Conservation (phyloP, 2,113 vertebrate species). For the Pteruthius melanotis region DNA sequence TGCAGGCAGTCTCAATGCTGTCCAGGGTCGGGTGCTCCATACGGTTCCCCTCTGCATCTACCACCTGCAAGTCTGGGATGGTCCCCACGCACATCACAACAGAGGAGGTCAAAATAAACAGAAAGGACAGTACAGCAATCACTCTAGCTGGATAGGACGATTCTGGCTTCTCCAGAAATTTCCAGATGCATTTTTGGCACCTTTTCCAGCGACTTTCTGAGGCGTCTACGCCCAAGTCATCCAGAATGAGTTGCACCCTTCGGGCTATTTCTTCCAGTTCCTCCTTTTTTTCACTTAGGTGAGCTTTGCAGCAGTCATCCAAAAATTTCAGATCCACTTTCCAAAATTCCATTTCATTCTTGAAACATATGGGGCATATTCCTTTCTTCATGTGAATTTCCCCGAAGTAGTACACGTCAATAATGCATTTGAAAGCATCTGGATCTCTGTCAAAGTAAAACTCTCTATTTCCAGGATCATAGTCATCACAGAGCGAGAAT, state of each 20-base stretch:
- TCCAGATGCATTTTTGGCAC: conserved; percentile 89
- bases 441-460: conserved; percentile 98
- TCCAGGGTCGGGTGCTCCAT: conserved; percentile 90
- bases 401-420: conserved; percentile 91
- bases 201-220: conserved; percentile 79
- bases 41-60: conserved; percentile 83
- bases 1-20: conserved; percentile 91
- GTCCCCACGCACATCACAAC: conserved; percentile 95
- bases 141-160: conserved; percentile 87
- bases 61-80: conserved; percentile 91
- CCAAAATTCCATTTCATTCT: conserved; percentile 98
- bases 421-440: conserved; percentile 92
- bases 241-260: conserved; percentile 90
- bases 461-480: conserved; percentile 88
- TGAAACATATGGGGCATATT: conserved; percentile 96
- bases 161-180: conserved; percentile 93
- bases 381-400: conserved; percentile 96
- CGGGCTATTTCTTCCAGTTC: conserved; percentile 91
- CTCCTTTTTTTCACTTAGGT: conserved; percentile 90
- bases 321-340: conserved; percentile 90
- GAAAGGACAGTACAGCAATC: conserved; percentile 88
- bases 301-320: conserved; percentile 93
- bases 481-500: conserved; percentile 93
- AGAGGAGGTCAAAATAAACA: conserved; percentile 89
- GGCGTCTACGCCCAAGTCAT: conserved; percentile 84